Percentiles rank a stretch among this genome's conserved stretches.
These are phyloP conservation scores for Dolichopus griseipennis DNA, from an alignment of 2,888 invertebrate genomes.

Conservation along the genomic window DNA sequence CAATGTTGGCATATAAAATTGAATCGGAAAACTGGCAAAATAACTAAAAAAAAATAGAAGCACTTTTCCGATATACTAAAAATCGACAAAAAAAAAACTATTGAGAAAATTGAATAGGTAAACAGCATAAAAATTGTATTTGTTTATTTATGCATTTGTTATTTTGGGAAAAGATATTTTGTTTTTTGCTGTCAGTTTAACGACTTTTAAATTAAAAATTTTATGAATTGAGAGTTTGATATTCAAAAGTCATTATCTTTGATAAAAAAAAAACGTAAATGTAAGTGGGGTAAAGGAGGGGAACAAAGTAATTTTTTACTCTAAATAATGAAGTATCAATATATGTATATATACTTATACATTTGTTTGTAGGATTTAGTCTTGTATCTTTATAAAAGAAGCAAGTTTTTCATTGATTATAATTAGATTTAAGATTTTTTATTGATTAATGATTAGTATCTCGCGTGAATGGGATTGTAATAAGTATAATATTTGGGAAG, in stretches of 20 bases:
- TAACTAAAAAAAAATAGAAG: not conserved
- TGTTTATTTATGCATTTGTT: not conserved
- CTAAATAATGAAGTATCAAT: too few relatives aligned
- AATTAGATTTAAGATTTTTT: too few relatives aligned
- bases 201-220: not conserved
- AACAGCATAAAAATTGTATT: not conserved
- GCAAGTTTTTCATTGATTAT: too few relatives aligned
- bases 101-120: not conserved
- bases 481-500: too few relatives aligned
- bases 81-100: not conserved
- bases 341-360: too few relatives aligned
- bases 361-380: too few relatives aligned
- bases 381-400: too few relatives aligned
- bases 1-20: not conserved
- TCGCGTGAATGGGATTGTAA: too few relatives aligned
- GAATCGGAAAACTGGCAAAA: not conserved
- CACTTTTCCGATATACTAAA: not conserved
- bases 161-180: not conserved
- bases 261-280: too few relatives aligned
- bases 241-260: not conserved
- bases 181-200: not conserved
- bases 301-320: too few relatives aligned
- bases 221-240: not conserved
- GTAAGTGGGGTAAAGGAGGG: too few relatives aligned
- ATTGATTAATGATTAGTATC: too few relatives aligned